Evolutionary conservation across 2,797 vertebrate genomes (phyloP).

Genomic region (Balearica regulorum): DNA sequence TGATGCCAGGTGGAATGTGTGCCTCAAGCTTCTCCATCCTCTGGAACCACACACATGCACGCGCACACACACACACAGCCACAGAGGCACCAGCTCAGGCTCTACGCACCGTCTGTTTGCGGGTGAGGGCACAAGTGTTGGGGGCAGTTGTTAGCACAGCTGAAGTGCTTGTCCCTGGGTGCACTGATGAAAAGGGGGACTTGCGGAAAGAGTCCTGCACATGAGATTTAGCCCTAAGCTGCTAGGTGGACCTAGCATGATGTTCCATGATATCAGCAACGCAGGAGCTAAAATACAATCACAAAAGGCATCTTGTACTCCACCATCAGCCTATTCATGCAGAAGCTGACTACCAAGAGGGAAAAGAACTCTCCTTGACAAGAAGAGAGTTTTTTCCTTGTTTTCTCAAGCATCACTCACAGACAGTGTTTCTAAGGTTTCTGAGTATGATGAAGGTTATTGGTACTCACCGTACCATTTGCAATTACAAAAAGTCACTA

Average conservation of each 20-base stretch:
- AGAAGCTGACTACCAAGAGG: not conserved
- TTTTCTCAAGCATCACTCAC: slow-evolving; percentile 22
- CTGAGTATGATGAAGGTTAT: not conserved
- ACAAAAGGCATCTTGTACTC: not conserved
- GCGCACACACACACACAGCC: not conserved
- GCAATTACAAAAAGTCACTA: slow-evolving; percentile 30
- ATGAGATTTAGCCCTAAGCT: not conserved
- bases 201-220: not conserved
- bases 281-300: not conserved
- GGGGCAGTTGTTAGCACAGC: not conserved
- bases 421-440: not conserved
- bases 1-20: rapidly evolving
- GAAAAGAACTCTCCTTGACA: not conserved
- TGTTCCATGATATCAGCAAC: not conserved
- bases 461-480: not conserved
- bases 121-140: not conserved
- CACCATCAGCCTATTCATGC: not conserved
- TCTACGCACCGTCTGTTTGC: not conserved
- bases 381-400: not conserved
- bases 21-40: not conserved
- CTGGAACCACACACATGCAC: not conserved
- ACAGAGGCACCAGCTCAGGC: not conserved
- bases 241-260: not conserved
- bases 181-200: not conserved
- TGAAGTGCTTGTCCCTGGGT: not conserved